A percentile compares a stretch with the other conserved stretches of the same genome.
These are phyloP conservation scores for Meloe dianella DNA, from an alignment of 2,888 invertebrate species.

Conservation along the genomic window DNA sequence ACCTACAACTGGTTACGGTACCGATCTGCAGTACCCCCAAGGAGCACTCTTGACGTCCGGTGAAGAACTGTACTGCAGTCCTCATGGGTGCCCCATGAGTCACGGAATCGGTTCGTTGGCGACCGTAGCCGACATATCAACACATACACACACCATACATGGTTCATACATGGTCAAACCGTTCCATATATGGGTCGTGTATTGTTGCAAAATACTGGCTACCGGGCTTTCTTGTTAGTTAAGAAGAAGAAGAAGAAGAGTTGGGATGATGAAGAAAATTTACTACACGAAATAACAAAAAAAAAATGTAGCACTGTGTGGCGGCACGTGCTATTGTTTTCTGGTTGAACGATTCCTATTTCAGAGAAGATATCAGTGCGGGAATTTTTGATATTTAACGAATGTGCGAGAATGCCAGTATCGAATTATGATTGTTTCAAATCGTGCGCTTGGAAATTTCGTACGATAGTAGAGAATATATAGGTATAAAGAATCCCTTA, in stretches of 20 bases:
- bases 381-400: slow-evolving; percentile 32
- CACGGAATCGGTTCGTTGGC: slow-evolving; percentile 46
- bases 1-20: neutral
- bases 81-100: slow-evolving; percentile 46
- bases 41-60: slow-evolving; percentile 45
- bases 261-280: neutral
- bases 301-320: slow-evolving; percentile 38
- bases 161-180: slow-evolving; percentile 55
- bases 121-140: slow-evolving; percentile 41
- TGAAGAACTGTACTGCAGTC: slow-evolving; percentile 49
- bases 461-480: slow-evolving; percentile 3
- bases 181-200: slow-evolving; percentile 53
- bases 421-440: neutral
- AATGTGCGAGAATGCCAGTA: slow-evolving; percentile 31
- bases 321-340: slow-evolving; percentile 58
- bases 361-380: slow-evolving; percentile 19
- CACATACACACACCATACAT: slow-evolving; percentile 33
- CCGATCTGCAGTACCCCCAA: slow-evolving; percentile 28
- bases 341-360: slow-evolving; percentile 37
- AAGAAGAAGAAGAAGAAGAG: neutral
- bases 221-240: slow-evolving; percentile 48
- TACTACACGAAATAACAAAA: slow-evolving; percentile 31
- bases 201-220: slow-evolving; percentile 50
- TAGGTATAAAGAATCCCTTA: too few relatives aligned
- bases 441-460: too few relatives aligned